Evolutionary conservation across 2,797 vertebrate genomes (phyloP).

Genomic region (Iguana delicatissima): DNA sequence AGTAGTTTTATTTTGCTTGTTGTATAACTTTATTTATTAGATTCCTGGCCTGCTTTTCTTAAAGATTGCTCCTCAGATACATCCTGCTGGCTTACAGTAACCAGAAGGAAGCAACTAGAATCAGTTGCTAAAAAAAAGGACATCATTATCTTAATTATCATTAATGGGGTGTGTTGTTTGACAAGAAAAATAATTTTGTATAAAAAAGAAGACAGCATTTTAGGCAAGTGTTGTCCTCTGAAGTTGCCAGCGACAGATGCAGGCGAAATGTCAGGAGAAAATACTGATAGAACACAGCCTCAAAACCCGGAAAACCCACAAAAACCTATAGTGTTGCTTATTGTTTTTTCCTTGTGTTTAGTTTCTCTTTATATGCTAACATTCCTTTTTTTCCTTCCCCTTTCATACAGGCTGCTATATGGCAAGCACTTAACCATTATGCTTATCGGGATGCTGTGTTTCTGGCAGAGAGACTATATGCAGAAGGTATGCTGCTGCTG

Average conservation of each 20-base stretch:
- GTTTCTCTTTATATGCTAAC: background rate
- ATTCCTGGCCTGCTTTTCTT: background rate
- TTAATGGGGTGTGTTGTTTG: background rate
- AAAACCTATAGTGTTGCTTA: no score
- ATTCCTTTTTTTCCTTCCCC: slow-evolving; percentile 32
- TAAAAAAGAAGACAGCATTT: no score
- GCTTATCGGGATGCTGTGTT: slow-evolving; percentile 97
- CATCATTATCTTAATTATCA: background rate
- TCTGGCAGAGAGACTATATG: slow-evolving; percentile 95
- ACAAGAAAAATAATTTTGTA: background rate
- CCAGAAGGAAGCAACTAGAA: background rate
- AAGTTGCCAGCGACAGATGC: no score
- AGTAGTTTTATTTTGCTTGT: background rate
- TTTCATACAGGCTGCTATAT: slow-evolving; percentile 93
- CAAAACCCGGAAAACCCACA: no score
- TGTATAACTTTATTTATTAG: background rate
- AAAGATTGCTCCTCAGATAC: background rate
- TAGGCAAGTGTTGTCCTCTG: no score
- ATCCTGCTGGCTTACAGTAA: background rate
- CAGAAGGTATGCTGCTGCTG: slow-evolving; percentile 88
- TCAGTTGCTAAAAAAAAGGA: background rate
- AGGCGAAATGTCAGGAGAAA: no score
- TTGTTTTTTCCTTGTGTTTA: background rate
- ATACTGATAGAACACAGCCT: no score
- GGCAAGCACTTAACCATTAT: slow-evolving; percentile 99